phyloP scores from a whole-genome alignment of 2,888 invertebrate species.

The Drosophila koepferae region DNA sequence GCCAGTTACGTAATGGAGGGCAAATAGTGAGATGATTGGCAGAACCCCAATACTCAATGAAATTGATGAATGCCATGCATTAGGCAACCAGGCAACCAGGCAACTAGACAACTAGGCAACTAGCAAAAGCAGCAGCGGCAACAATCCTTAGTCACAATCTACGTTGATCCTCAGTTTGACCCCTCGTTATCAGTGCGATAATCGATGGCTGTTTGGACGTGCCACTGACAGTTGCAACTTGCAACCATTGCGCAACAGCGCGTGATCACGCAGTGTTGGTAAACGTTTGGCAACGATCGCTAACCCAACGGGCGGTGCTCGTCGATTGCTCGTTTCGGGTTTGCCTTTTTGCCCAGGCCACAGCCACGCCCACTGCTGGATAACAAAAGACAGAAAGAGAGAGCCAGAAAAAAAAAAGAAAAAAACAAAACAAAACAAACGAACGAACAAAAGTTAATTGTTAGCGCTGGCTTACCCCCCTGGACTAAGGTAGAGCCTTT shows the following conservation, averaged over 20 bases:
- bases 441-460: constrained; percentile 71
- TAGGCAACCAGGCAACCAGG: neutral
- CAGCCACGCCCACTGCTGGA: constrained; percentile 58
- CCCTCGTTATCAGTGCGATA: constrained; percentile 40
- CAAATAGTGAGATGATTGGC: constrained; percentile 17
- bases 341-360: constrained; percentile 49
- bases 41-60: constrained; percentile 2
- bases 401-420: neutral
- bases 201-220: constrained; percentile 69
- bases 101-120: neutral
- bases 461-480: constrained; percentile 52
- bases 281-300: constrained; percentile 33
- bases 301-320: constrained; percentile 47
- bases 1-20: constrained; percentile 45
- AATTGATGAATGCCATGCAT: neutral
- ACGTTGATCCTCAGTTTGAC: constrained; percentile 46
- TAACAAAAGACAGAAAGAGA: neutral
- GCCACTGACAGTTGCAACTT: constrained; percentile 55
- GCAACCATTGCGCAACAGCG: constrained; percentile 11
- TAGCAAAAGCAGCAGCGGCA: neutral
- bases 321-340: constrained; percentile 64
- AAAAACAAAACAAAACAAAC: neutral
- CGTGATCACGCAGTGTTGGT: constrained; percentile 57
- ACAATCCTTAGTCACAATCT: constrained; percentile 32
- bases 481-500: constrained; percentile 21